Evolutionary conservation across 2,113 vertebrate genomes (phyloP), one percentile per base, ranked within the genome.

Genomic region (Trinectes maculatus): DNA sequence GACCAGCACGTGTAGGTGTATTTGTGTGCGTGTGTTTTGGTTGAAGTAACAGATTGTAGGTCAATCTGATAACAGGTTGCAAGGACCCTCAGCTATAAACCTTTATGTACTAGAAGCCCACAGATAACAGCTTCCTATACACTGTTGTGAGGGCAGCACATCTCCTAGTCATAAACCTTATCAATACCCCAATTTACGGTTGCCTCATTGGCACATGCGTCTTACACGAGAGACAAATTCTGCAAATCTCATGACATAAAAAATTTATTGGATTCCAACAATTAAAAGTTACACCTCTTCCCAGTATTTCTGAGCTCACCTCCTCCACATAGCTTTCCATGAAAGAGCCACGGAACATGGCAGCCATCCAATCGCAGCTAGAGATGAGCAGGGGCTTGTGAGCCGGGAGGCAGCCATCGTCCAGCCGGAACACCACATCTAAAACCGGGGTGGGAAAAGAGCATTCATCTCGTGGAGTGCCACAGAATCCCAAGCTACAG

Each of bases 311-410:
- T 48, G 4, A 52, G 29, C 89, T 91, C 80, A 96, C 95, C 94
- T 95, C 93, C 0, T 92, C 74, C 0, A 93, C 90, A 46, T 94
- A 94, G 88, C 95, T 96, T 87, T 96, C 95, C 63, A 94, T 92
- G 82, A 96, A 96, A 16, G 94, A 93, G 33, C 95, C 95, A 3
- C 94, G 94, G 80, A 96, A 96, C 94, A 96, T 95, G 69, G 95
- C 95, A 5, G 94, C 93, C 95, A 96, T 96, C 95, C 95, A 96
- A 86, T 95, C 94, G 0, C 95, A 96, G 90, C 94, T 95, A 0
- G 95, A 94, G 29, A 96, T 94, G 57, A 96, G 94, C 89, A 96
- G 89, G 6, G 95, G 94, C 76, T 96, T 96, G 82, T 96, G 95
- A 0, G 95, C 95, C 0, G 93, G 94, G 64, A 96, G 92, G 2